Evolutionary conservation across 1,140 invertebrate species (phyloP), one percentile per base, ranked within the genome.

Genomic region (Nymphalis io): DNA sequence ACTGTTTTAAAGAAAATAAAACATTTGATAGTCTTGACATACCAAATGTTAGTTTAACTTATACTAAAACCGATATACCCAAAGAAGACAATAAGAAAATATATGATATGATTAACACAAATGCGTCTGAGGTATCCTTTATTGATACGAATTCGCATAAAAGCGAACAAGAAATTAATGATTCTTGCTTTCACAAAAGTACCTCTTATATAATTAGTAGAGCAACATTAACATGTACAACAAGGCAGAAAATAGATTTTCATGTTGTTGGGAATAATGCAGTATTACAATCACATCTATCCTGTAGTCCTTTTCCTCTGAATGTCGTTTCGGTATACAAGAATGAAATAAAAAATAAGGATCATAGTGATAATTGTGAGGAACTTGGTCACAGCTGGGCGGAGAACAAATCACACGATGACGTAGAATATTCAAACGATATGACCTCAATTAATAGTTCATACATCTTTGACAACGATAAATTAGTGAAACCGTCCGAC

Each of bases 401-500:
- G 33, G 16, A 62, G 42, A 62, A 73, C 68, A 73, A 80, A 73
- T 33, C 68, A n/a, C 53, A 65, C 5, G 64, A 62, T 21, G 48
- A 70, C 53, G 60, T 71, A 23, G 77, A 82, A 57, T 62, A 69
- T 48, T 61, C 59, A 58, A 75, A 80, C 69, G 72, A 80, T 72
- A 57, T 80, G 12, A 79, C 79, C 16, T 70, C 76, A 16, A 60
- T 80, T 72, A 75, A 82, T 80, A 78, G 73, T 73, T 76, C 77
- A 21, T 80, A 81, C 53, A 68, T 68, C 57, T 75, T 75, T 72
- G 76, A 84, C 65, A 79, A 68, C 42, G 78, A 75, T 76, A 89
- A 89, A 83, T 85, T 91, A 79, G 79, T 87, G 57, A 91, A 89
- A 72, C 89, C 89, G 18, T 91, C 89, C 8, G 84, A 89, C 60